Conservation (phyloP, 2,888 invertebrate genomes). For the Oligia latruncula region DNA sequence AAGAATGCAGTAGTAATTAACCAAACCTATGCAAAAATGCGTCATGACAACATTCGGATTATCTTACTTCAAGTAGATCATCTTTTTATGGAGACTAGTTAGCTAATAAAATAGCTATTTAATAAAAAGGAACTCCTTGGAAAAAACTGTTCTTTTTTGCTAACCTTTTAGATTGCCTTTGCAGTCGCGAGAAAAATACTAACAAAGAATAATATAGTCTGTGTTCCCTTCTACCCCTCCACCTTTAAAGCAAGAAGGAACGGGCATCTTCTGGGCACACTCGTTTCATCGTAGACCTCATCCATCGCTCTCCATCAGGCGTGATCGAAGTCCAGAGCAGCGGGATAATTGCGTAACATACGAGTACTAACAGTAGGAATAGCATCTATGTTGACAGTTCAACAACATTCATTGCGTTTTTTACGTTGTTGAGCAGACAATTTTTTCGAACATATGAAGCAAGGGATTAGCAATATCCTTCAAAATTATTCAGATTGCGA, state of each 20-base stretch:
- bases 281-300: background rate
- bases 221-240: background rate
- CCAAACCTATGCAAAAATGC: slow-evolving; percentile 54
- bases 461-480: too few relatives aligned
- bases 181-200: background rate
- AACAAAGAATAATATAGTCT: background rate
- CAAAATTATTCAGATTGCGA: background rate
- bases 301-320: background rate
- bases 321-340: background rate
- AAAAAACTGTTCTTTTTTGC: background rate
- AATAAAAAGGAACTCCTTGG: background rate
- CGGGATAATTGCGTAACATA: too few relatives aligned
- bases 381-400: background rate
- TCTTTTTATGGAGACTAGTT: background rate
- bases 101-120: background rate
- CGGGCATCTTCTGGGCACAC: background rate
- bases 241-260: background rate
- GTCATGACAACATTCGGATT: slow-evolving; percentile 4
- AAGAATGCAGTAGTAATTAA: slow-evolving; percentile 46
- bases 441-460: background rate
- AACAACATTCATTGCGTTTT: background rate
- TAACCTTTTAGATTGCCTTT: background rate
- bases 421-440: too few relatives aligned
- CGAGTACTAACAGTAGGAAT: background rate
- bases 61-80: background rate